These are phyloP conservation scores for Thaumatotibia leucotreta DNA, from an alignment of 1,140 invertebrate genomes.

Conservation along the genomic window DNA sequence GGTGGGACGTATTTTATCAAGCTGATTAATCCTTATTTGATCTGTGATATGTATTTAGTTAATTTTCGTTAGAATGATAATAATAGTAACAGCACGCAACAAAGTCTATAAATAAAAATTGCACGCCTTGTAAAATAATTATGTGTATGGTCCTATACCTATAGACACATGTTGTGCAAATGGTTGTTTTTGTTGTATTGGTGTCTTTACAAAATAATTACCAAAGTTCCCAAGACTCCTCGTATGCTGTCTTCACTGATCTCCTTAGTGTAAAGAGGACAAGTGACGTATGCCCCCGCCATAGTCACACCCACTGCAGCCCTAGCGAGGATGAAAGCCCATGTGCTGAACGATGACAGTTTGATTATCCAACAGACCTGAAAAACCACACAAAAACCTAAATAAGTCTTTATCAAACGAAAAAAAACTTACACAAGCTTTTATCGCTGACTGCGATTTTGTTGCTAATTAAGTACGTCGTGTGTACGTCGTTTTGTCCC, in stretches of 20 bases:
- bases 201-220: slow-evolving; percentile 28
- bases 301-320: slow-evolving; percentile 42
- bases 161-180: not conserved
- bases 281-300: slow-evolving; percentile 48
- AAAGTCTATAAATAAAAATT: too few species aligned
- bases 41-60: too few species aligned
- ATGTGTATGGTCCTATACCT: not conserved
- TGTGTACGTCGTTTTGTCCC: too few species aligned
- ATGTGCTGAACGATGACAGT: slow-evolving; percentile 39
- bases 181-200: too few species aligned
- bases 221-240: slow-evolving; percentile 51
- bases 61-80: too few species aligned
- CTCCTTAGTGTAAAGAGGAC: slow-evolving; percentile 58
- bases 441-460: too few species aligned
- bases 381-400: not conserved
- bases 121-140: too few species aligned
- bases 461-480: too few species aligned
- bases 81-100: too few species aligned
- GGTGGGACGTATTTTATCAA: too few species aligned
- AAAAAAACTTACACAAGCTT: too few species aligned
- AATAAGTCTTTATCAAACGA: not conserved
- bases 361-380: slow-evolving; percentile 50
- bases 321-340: slow-evolving; percentile 47
- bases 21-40: too few species aligned
- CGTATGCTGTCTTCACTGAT: slow-evolving; percentile 49